phyloP scores from a whole-genome alignment of 2,797 vertebrate species.

The Pachyuromys duprasi region DNA sequence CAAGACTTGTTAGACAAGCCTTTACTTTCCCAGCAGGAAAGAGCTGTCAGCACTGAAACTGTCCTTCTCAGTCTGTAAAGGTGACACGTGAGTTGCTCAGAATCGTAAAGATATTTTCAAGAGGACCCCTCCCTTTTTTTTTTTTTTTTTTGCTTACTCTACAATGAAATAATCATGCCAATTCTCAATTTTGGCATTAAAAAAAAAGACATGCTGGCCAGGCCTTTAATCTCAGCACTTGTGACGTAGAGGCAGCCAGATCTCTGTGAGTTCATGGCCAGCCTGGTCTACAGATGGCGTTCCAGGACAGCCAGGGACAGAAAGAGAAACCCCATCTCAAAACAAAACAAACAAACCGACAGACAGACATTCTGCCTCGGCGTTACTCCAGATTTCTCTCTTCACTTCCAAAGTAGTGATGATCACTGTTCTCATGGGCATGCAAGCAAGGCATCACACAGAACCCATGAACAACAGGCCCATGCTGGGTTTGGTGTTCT shows the following conservation, averaged over 20 bases:
- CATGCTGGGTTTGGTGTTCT: not conserved
- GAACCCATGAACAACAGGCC: not conserved
- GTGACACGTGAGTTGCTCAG: not conserved
- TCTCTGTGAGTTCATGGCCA: not conserved
- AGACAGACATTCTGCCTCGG: not conserved
- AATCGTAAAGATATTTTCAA: conserved; percentile 17
- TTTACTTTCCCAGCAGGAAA: not conserved
- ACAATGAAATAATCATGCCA: not conserved
- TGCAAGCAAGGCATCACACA: not conserved
- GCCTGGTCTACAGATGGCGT: not conserved
- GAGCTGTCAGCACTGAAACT: not conserved
- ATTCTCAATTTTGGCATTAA: too few species aligned
- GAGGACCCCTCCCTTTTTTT: not conserved
- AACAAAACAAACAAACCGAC: not conserved
- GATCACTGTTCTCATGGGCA: not conserved
- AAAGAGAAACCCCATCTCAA: not conserved
- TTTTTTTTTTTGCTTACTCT: not conserved
- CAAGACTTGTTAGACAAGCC: not conserved
- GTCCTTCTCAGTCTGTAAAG: not conserved
- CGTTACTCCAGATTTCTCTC: not conserved
- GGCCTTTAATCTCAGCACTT: not conserved
- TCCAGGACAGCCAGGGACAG: not conserved
- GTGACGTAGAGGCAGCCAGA: not conserved
- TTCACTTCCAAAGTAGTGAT: not conserved
- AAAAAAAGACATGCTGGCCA: not conserved